Conservation (phyloP, 2,797 vertebrate genomes). For the Distichodus sexfasciatus region DNA sequence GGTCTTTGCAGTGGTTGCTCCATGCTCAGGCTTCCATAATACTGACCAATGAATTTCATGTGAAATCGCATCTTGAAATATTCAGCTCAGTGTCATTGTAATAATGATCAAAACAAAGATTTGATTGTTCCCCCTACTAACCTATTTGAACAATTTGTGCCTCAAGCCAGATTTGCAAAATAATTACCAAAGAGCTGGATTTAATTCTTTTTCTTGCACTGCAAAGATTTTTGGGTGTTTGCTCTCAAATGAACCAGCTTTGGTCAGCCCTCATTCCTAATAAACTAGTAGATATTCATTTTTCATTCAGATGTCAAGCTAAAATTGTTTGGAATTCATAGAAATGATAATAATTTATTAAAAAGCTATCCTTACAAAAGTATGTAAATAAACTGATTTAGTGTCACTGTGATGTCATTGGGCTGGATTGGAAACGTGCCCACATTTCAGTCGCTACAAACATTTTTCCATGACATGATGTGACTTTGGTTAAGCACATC, state of each 20-base stretch:
- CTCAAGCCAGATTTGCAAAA: background rate
- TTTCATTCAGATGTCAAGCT: background rate
- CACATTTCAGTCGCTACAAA: slow-evolving; percentile 28
- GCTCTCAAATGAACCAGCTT: background rate
- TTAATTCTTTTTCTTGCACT: background rate
- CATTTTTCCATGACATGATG: slow-evolving; percentile 28
- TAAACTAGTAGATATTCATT: background rate
- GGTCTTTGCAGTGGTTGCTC: slow-evolving; percentile 58
- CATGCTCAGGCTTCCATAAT: slow-evolving; percentile 48
- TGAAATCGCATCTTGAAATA: slow-evolving; percentile 24
- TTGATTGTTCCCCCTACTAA: slow-evolving; percentile 9
- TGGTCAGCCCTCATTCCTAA: background rate
- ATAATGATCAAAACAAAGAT: background rate
- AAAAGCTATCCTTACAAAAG: slow-evolving; percentile 9
- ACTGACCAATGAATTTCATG: slow-evolving; percentile 16
- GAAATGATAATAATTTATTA: background rate
- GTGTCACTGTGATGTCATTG: slow-evolving; percentile 24
- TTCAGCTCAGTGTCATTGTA: slow-evolving; percentile 30
- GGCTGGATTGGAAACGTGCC: slow-evolving; percentile 36
- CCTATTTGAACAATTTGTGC: background rate
- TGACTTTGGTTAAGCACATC: slow-evolving; percentile 42
- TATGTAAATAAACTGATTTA: too few species aligned
- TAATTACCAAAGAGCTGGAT: background rate
- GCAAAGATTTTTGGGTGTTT: background rate
- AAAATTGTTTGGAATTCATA: background rate